A percentile compares a stretch with the other conserved stretches of the same genome.
These are phyloP conservation scores for Baronia brevicornis DNA, from an alignment of 2,888 invertebrate species.

Conservation along the genomic window DNA sequence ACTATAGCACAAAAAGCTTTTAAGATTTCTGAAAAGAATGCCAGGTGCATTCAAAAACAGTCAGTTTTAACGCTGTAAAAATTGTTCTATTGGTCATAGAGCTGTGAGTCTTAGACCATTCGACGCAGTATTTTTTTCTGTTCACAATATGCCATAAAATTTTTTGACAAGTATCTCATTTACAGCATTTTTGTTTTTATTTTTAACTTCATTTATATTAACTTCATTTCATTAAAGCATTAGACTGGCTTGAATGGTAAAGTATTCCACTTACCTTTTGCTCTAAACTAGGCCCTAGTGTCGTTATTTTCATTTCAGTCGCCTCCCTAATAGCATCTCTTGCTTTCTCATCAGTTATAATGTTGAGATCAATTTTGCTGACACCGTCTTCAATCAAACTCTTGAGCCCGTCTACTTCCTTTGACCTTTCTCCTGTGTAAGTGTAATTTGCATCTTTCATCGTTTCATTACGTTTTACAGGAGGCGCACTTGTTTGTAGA, in stretches of 20 bases:
- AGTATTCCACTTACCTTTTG: constrained; percentile 68
- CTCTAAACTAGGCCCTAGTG: constrained; percentile 79
- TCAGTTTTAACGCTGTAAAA: too few relatives aligned
- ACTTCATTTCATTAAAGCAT: too few relatives aligned
- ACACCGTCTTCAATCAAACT: constrained; percentile 66
- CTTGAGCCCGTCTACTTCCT: constrained; percentile 55
- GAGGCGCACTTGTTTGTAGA: constrained; percentile 31
- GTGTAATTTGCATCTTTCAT: constrained; percentile 42
- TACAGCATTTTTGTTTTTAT: too few relatives aligned
- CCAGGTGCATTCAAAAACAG: too few relatives aligned
- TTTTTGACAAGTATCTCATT: too few relatives aligned
- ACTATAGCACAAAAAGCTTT: too few relatives aligned
- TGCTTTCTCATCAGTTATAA: constrained; percentile 49
- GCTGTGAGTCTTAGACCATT: too few relatives aligned
- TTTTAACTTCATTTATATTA: too few relatives aligned
- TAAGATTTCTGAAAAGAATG: too few relatives aligned
- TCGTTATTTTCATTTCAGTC: constrained; percentile 53
- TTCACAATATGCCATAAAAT: too few relatives aligned
- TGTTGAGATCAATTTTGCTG: constrained; percentile 57
- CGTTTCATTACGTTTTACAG: constrained; percentile 14
- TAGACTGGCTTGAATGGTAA: neutral
- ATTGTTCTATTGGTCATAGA: too few relatives aligned
- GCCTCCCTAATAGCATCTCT: constrained; percentile 32
- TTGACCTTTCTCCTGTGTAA: constrained; percentile 54
- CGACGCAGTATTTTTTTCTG: too few relatives aligned